Evolutionary conservation across 92 coral and sea anemone species (phyloP).

Genomic region (Montipora capitata): DNA sequence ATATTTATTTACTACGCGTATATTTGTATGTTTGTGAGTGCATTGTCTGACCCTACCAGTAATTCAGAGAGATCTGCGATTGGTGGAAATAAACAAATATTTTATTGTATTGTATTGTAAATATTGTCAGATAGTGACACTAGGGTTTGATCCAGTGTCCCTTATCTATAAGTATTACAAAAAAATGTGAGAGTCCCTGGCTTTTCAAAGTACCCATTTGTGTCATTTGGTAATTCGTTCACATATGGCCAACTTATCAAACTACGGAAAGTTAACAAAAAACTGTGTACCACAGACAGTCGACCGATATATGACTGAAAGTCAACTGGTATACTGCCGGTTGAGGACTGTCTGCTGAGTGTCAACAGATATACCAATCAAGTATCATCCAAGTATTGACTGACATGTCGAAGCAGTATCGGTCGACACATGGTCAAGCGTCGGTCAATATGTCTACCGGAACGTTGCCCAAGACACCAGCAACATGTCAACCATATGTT

Average conservation of each 20-base stretch:
- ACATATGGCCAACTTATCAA: background rate
- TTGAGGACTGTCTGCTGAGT: background rate
- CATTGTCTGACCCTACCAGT: too few relatives aligned
- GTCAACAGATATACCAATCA: background rate
- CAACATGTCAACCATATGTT: background rate
- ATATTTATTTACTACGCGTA: too few relatives aligned
- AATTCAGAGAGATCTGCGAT: too few relatives aligned
- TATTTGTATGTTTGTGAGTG: too few relatives aligned
- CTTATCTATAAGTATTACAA: too few relatives aligned
- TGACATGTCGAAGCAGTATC: conserved; percentile 2
- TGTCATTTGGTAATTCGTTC: too few relatives aligned
- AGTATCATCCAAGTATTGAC: background rate
- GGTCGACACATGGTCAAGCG: background rate
- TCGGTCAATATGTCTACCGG: background rate
- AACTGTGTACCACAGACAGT: background rate
- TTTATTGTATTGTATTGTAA: too few relatives aligned
- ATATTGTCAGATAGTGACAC: too few relatives aligned
- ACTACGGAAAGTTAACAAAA: background rate
- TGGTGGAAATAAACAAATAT: too few relatives aligned
- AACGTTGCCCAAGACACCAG: background rate
- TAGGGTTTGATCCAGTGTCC: too few relatives aligned
- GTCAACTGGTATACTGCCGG: background rate
- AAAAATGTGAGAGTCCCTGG: too few relatives aligned
- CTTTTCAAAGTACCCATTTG: too few relatives aligned
- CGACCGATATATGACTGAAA: background rate